Evolutionary conservation across 2,888 invertebrate genomes (phyloP), one percentile per base, ranked within the genome.

Genomic region (Zaprionus lineosus): DNA sequence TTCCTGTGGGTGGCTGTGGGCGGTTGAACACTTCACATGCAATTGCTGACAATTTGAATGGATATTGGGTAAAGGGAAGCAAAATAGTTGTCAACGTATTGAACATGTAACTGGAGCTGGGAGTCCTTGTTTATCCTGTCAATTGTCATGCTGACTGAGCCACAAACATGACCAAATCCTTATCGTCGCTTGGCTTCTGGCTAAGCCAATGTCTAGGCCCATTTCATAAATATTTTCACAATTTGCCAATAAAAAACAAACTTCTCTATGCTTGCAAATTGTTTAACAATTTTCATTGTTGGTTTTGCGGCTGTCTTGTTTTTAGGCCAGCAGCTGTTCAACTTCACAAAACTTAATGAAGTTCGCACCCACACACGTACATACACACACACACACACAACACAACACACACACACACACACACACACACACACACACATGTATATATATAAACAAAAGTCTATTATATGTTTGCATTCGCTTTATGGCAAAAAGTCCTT

Each of bases 271-370:
- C 36, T 37, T 37, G 53, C 39, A 34, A 60, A 39, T 58, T 56
- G 43, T 51, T 62, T 26, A 57, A 50, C 48, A 55, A 40, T 52
- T 53, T 51, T 11, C 2, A 51, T 60, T 66, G 71, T 63, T 57
- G 29, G 41, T 74, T 60, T 56, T 63, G 65, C 28, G 53, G 58
- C 40, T 57, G 58, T 73, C 16, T 44, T 70, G 61, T 70, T 74
- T 62, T 73, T 72, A 72, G 46, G 73, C 69, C 67, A 61, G 31
- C 74, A 74, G 74, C 71, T 74, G 74, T 67, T 74, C 67, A 71
- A 55, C 50, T 74, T 74, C 71, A 63, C 75, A 74, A 60, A 73
- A 70, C 64, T 57, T 74, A 74, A 74, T 74, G 71, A 74, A 75
- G 43, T 67, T 46, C 48, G 39, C 44, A 40, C 55, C 44, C 48